phyloP scores from a whole-genome alignment of 64 coral and sea anemone genomes.

The Acropora tenuis region DNA sequence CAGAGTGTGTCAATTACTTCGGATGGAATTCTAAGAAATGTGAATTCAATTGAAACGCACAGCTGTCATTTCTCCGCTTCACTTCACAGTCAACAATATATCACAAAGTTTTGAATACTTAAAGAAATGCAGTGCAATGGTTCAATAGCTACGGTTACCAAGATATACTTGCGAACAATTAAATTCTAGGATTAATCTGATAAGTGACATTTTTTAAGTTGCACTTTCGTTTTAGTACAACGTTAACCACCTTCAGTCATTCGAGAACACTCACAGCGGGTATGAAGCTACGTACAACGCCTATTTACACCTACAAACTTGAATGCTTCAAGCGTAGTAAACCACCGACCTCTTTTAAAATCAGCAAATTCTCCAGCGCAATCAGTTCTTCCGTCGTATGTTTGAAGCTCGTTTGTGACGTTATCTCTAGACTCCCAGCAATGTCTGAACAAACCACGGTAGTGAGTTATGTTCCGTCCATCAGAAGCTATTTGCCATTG shows the following conservation, averaged over 20 bases:
- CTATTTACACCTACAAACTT: background rate
- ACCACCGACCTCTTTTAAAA: background rate
- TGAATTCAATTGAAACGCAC: slow-evolving; percentile 8
- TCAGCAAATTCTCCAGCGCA: slow-evolving; percentile 11
- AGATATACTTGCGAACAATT: background rate
- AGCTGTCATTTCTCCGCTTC: slow-evolving; percentile 31
- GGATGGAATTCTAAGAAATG: background rate
- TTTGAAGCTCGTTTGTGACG: slow-evolving; percentile 26
- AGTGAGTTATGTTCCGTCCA: slow-evolving; percentile 61
- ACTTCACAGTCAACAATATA: slow-evolving; percentile 10
- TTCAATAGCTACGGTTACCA: slow-evolving; percentile 18
- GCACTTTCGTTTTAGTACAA: background rate
- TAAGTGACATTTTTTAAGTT: background rate
- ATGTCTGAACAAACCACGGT: slow-evolving; percentile 46
- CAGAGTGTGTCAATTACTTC: slow-evolving; percentile 26
- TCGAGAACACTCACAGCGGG: background rate
- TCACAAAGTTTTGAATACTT: background rate
- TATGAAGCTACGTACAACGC: background rate
- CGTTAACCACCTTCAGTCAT: background rate
- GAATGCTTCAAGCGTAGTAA: background rate
- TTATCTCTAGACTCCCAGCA: slow-evolving; percentile 68
- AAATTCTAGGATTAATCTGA: background rate
- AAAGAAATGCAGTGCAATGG: background rate
- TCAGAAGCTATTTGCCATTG: slow-evolving; percentile 58
- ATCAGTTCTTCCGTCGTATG: slow-evolving; percentile 5